Percentiles rank a stretch among this genome's conserved stretches.
These are phyloP conservation scores for Epinephelus cyanopodus DNA, from an alignment of 2,113 vertebrate species.

Conservation along the genomic window DNA sequence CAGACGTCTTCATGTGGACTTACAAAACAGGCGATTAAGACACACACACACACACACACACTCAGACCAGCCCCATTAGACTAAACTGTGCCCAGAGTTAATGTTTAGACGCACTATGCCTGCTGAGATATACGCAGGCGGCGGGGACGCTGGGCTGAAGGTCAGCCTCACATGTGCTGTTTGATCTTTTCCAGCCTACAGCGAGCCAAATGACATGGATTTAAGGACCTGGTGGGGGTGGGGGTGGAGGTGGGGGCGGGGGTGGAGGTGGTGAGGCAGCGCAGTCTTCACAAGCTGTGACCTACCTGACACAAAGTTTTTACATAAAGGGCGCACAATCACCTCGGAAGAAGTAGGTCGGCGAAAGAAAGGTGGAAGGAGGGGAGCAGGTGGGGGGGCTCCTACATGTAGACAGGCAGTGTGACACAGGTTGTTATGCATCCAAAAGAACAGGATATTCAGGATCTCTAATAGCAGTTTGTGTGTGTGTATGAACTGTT, in stretches of 20 bases:
- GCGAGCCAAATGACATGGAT: slow-evolving; percentile 63
- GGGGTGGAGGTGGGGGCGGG: not conserved
- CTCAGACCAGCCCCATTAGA: slow-evolving; percentile 63
- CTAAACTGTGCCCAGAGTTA: slow-evolving; percentile 80
- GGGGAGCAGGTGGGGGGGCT: not conserved
- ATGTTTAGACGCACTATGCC: slow-evolving; percentile 80
- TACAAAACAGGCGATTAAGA: slow-evolving; percentile 36
- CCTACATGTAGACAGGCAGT: not conserved
- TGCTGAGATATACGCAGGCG: slow-evolving; percentile 69
- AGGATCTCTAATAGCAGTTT: slow-evolving; percentile 1
- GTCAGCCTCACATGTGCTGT: slow-evolving; percentile 73
- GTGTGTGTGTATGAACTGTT: not conserved
- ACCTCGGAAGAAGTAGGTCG: slow-evolving; percentile 42
- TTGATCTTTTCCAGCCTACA: slow-evolving; percentile 75
- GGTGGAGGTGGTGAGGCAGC: not conserved
- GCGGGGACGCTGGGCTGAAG: slow-evolving; percentile 73
- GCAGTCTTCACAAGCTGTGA: slow-evolving; percentile 1
- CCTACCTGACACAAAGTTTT: slow-evolving; percentile 35
- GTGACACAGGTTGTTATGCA: not conserved
- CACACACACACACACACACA: slow-evolving; percentile 27
- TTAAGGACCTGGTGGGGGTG: slow-evolving; percentile 16
- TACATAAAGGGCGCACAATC: slow-evolving; percentile 42
- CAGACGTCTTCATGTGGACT: slow-evolving; percentile 12
- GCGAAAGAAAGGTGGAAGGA: not conserved
- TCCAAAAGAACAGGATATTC: slow-evolving; percentile 3